These are phyloP conservation scores for Conomelus anceps DNA, from an alignment of 2,888 invertebrate species.

Conservation along the genomic window DNA sequence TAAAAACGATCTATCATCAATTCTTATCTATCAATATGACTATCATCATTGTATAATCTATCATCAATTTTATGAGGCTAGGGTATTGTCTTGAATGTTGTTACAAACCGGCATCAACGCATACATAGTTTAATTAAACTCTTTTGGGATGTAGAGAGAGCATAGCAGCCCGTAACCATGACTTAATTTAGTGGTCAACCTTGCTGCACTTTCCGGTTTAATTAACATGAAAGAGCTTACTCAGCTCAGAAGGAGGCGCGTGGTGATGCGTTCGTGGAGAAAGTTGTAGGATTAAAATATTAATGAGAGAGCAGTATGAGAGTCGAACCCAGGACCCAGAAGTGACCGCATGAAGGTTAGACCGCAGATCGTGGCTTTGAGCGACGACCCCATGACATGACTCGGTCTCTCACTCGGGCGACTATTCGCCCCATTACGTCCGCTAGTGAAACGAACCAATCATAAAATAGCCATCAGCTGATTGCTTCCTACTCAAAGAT, in stretches of 20 bases:
- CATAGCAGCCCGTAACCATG: background rate
- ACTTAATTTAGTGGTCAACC: background rate
- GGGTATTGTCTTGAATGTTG: background rate
- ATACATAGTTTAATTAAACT: background rate
- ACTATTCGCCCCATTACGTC: too few relatives aligned
- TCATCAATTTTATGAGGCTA: background rate
- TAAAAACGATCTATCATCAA: too few relatives aligned
- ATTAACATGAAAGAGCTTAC: background rate
- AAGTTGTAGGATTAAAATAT: background rate
- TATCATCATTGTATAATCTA: background rate
- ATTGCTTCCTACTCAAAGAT: background rate
- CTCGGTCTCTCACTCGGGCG: too few relatives aligned
- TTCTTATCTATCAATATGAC: too few relatives aligned
- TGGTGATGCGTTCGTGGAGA: background rate
- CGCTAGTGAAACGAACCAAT: too few relatives aligned
- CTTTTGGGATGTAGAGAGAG: background rate
- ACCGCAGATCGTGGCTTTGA: background rate
- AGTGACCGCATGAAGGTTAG: background rate
- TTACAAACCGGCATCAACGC: background rate
- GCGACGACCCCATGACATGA: background rate
- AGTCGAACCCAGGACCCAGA: background rate
- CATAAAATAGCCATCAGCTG: background rate
- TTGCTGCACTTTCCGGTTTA: background rate
- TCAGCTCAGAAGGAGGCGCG: background rate
- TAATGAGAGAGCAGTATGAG: background rate